These are phyloP conservation scores for Flexamia atlantica DNA, from an alignment of 2,888 invertebrate genomes.

Conservation along the genomic window DNA sequence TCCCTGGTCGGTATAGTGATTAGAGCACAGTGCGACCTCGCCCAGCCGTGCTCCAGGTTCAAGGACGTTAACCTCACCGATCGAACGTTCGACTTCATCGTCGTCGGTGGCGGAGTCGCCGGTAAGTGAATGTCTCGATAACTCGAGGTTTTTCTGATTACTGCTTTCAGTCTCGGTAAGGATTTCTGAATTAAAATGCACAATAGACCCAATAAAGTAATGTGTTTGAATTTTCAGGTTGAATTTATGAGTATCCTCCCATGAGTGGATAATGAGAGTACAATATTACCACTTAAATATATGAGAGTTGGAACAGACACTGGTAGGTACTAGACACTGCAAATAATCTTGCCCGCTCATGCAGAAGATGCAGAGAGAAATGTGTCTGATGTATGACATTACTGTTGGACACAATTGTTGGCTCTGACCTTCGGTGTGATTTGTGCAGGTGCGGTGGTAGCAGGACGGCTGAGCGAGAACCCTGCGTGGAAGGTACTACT, in stretches of 20 bases:
- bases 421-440: background rate
- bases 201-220: background rate
- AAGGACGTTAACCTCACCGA: constrained; percentile 38
- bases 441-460: constrained; percentile 58
- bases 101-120: constrained; percentile 72
- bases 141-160: background rate
- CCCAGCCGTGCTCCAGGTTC: constrained; percentile 71
- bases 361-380: background rate
- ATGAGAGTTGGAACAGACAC: too few relatives aligned
- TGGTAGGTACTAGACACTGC: background rate
- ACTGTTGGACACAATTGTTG: background rate
- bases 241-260: too few relatives aligned
- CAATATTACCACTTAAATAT: too few relatives aligned
- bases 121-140: constrained; percentile 68
- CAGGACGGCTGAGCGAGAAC: constrained; percentile 54
- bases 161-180: too few relatives aligned
- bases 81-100: constrained; percentile 70
- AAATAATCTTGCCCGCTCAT: background rate
- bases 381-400: too few relatives aligned
- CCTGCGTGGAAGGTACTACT: constrained; percentile 56
- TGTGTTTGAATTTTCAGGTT: background rate
- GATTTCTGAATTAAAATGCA: background rate
- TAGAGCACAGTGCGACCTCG: constrained; percentile 69
- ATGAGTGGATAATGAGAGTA: too few relatives aligned
- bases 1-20: constrained; percentile 71